Evolutionary conservation across 2,888 invertebrate genomes (phyloP).

Genomic region (Tipula lateralis): DNA sequence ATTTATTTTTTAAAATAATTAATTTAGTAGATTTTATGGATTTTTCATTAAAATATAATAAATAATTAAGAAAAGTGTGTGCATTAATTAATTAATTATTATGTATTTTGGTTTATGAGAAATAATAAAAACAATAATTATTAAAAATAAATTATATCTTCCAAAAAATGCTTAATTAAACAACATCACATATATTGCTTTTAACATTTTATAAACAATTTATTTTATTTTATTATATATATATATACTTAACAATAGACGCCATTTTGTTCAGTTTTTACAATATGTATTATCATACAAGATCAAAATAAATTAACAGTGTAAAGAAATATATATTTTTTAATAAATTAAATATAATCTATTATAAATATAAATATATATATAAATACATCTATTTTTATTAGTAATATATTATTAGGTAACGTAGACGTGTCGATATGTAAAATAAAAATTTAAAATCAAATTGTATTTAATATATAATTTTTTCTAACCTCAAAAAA

Average conservation of each 20-base stretch:
- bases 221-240: not conserved
- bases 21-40: constrained; percentile 19
- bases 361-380: too few species aligned
- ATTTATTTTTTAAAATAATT: not conserved
- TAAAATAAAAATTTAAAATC: not conserved
- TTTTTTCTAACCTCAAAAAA: not conserved
- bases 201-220: not conserved
- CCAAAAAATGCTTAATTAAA: constrained; percentile 6
- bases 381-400: not conserved
- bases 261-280: not conserved
- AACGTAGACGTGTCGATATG: not conserved
- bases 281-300: not conserved
- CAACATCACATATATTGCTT: not conserved
- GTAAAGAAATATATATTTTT: constrained; percentile 5
- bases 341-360: not conserved
- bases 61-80: not conserved
- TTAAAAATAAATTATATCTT: not conserved
- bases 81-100: not conserved
- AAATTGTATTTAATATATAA: not conserved
- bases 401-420: not conserved
- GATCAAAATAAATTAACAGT: not conserved
- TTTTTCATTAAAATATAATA: not conserved
- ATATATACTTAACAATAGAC: not conserved
- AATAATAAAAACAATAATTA: not conserved
- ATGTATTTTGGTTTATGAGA: not conserved